A percentile compares a stretch with the other conserved stretches of the same genome.
These are phyloP conservation scores for Protobothrops mucrosquamatus DNA, from an alignment of 2,113 vertebrate genomes.

Conservation along the genomic window DNA sequence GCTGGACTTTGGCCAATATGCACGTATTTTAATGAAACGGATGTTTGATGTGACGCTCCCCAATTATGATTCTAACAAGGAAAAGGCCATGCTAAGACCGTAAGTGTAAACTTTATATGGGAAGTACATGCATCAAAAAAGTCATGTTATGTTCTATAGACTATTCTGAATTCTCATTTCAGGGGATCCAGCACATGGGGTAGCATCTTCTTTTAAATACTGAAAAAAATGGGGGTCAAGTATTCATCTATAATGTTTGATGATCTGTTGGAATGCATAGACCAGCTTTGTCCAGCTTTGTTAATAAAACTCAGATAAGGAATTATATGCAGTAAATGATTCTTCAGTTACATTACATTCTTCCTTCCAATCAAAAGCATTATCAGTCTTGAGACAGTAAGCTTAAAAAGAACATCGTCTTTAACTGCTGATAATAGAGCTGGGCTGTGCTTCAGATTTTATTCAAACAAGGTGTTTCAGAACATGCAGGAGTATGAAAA, in stretches of 20 bases:
- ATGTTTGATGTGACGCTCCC: constrained; percentile 83
- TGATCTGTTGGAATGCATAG: background rate
- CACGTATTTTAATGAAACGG: constrained; percentile 80
- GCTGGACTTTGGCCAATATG: constrained; percentile 80
- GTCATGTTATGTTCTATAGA: background rate
- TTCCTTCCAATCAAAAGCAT: background rate
- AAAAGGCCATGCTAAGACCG: constrained; percentile 75
- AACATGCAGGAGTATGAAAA: background rate
- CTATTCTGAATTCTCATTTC: background rate
- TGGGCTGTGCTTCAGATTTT: background rate
- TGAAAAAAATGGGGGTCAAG: background rate
- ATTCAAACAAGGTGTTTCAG: background rate
- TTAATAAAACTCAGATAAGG: background rate
- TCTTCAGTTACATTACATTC: background rate
- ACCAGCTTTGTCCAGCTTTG: background rate
- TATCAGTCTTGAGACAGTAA: background rate
- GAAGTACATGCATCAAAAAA: background rate
- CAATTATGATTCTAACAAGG: constrained; percentile 58
- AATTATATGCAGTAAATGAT: background rate
- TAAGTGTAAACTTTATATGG: constrained; percentile 61
- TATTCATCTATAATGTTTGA: background rate
- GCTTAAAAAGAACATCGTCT: background rate
- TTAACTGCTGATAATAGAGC: background rate
- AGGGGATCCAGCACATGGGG: background rate
- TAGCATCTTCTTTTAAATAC: background rate